A percentile compares a stretch with the other conserved stretches of the same genome.
Conservation (phyloP, 1,140 invertebrate species). For the Dinoponera quadriceps region DNA sequence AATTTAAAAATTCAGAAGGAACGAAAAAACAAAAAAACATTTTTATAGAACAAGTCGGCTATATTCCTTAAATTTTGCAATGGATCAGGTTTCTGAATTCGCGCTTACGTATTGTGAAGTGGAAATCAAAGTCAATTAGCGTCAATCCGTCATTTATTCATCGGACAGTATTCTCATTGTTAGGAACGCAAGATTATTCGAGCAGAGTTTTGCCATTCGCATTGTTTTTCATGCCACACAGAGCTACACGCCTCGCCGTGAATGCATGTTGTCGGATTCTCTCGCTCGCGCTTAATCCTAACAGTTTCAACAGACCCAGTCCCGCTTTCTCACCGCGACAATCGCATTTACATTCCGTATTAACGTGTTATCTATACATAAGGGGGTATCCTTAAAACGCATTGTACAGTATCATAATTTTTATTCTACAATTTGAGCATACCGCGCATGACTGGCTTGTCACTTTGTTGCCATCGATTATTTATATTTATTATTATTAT, state of each 20-base stretch:
- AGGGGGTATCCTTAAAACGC: slow-evolving; percentile 66
- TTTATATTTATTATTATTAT: slow-evolving; percentile 46
- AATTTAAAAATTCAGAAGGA: slow-evolving; percentile 18
- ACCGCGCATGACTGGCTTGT: slow-evolving; percentile 78
- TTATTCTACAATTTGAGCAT: slow-evolving; percentile 82
- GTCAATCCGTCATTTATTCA: slow-evolving; percentile 60
- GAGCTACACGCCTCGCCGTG: slow-evolving; percentile 23
- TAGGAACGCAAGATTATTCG: slow-evolving; percentile 59
- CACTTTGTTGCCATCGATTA: slow-evolving; percentile 20
- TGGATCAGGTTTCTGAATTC: slow-evolving; percentile 10
- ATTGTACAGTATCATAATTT: slow-evolving; percentile 70
- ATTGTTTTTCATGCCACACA: slow-evolving; percentile 40
- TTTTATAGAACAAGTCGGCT: neutral
- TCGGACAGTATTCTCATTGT: slow-evolving; percentile 53
- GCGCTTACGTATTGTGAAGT: slow-evolving; percentile 22
- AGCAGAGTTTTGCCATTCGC: slow-evolving; percentile 44
- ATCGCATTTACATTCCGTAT: slow-evolving; percentile 60
- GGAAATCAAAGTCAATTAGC: slow-evolving; percentile 56
- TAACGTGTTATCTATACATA: slow-evolving; percentile 70
- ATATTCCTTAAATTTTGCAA: slow-evolving; percentile 6
- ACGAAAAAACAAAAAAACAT: slow-evolving; percentile 1
- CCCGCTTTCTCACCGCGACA: slow-evolving; percentile 47
- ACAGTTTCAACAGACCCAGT: slow-evolving; percentile 45
- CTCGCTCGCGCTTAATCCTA: slow-evolving; percentile 50
- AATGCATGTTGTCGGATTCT: slow-evolving; percentile 20